Percentiles rank a stretch among this genome's conserved stretches.
Evolutionary conservation across 2,113 vertebrate species (phyloP).

Genomic region (Cryptotis parvus): DNA sequence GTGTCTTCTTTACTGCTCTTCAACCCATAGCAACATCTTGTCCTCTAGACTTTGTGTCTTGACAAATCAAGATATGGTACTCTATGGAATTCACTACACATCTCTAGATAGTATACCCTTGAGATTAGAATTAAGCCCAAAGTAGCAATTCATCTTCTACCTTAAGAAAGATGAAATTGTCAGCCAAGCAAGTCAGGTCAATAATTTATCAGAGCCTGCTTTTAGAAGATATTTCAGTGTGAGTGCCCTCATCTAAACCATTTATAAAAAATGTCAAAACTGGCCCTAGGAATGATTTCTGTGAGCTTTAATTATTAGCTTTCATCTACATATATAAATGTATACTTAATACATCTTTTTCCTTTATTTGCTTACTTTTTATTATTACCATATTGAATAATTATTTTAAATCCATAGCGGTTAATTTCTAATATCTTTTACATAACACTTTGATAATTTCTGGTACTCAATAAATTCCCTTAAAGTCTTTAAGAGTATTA

Average conservation of each 20-base stretch:
- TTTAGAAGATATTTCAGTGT: slow-evolving; percentile 58
- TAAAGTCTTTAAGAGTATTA: slow-evolving; percentile 16
- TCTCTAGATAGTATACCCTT: not conserved
- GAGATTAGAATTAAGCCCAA: slow-evolving; percentile 50
- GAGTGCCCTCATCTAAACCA: slow-evolving; percentile 48
- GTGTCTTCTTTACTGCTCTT: not conserved
- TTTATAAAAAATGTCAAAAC: slow-evolving; percentile 64
- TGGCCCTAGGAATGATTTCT: slow-evolving; percentile 27
- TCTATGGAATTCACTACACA: slow-evolving; percentile 1
- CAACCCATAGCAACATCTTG: not conserved
- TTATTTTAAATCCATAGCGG: not conserved
- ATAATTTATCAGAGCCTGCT: slow-evolving; percentile 70
- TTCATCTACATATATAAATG: slow-evolving; percentile 34
- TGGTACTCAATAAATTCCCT: not conserved
- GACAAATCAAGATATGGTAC: not conserved
- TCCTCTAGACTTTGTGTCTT: not conserved
- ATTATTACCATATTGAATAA: not conserved
- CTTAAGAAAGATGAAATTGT: slow-evolving; percentile 74
- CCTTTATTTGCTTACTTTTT: not conserved
- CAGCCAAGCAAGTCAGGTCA: slow-evolving; percentile 66
- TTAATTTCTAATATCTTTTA: slow-evolving; percentile 13
- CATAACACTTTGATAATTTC: not conserved
- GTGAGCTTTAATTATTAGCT: slow-evolving; percentile 59
- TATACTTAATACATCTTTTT: slow-evolving; percentile 25
- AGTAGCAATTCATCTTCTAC: slow-evolving; percentile 39